Evolutionary conservation across 2,113 vertebrate genomes (phyloP).

Genomic region (Stigmatopora nigra): DNA sequence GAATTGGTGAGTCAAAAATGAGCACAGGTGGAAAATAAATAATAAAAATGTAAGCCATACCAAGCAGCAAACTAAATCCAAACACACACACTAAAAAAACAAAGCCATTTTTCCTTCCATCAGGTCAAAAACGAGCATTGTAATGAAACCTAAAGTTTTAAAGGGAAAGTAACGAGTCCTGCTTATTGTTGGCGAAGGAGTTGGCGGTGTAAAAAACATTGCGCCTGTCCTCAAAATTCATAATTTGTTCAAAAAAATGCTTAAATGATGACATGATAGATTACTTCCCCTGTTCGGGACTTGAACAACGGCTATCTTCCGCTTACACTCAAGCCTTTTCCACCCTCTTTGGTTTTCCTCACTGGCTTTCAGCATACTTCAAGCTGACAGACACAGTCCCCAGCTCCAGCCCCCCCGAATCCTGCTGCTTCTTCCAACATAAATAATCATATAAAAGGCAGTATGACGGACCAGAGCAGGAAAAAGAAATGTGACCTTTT

Average conservation of each 20-base stretch:
- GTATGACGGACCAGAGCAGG: slow-evolving; percentile 35
- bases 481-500: slow-evolving; percentile 47
- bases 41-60: too few relatives aligned
- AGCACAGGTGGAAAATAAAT: too few relatives aligned
- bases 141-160: too few relatives aligned
- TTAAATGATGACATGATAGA: slow-evolving; percentile 20
- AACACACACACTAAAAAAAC: background rate
- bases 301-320: slow-evolving; percentile 36
- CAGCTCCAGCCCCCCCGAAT: slow-evolving; percentile 28
- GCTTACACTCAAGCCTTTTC: slow-evolving; percentile 22
- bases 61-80: background rate
- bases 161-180: too few relatives aligned
- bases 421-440: slow-evolving; percentile 25
- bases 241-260: too few relatives aligned
- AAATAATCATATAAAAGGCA: slow-evolving; percentile 45
- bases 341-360: slow-evolving; percentile 14
- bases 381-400: slow-evolving; percentile 39
- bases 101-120: too few relatives aligned
- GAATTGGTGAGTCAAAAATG: too few relatives aligned
- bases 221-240: too few relatives aligned
- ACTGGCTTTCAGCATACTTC: slow-evolving; percentile 28
- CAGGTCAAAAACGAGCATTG: too few relatives aligned
- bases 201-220: too few relatives aligned
- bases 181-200: too few relatives aligned
- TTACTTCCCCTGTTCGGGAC: slow-evolving; percentile 12